Evolutionary conservation across 2,888 invertebrate species (phyloP).

Genomic region (Pantelozetes paolii): DNA sequence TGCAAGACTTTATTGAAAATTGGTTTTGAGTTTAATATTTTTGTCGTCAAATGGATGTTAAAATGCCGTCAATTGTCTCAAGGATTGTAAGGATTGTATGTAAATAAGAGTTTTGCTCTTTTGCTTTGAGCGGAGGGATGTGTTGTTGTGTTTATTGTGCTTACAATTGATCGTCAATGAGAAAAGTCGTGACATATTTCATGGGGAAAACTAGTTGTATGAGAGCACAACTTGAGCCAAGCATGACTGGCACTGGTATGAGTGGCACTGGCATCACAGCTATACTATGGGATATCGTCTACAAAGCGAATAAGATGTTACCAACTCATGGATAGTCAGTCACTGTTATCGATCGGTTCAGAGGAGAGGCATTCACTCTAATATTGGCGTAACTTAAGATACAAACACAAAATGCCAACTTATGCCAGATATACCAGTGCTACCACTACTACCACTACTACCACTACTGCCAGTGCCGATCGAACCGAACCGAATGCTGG

Average conservation of each 20-base stretch:
- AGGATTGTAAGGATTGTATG: neutral
- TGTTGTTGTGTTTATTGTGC: neutral
- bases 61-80: constrained; percentile 4
- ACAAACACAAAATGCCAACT: constrained; percentile 29
- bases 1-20: neutral
- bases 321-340: constrained; percentile 28
- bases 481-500: constrained; percentile 14
- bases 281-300: constrained; percentile 7
- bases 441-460: too few species aligned
- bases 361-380: constrained; percentile 17
- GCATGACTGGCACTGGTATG: neutral
- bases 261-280: neutral
- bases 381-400: constrained; percentile 40
- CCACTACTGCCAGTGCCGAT: constrained; percentile 32
- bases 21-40: neutral
- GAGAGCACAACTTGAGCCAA: constrained; percentile 21
- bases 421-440: neutral
- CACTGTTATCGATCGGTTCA: constrained; percentile 26
- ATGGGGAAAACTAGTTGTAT: constrained; percentile 9
- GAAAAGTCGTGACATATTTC: constrained; percentile 25
- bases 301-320: constrained; percentile 27
- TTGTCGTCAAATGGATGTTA: neutral
- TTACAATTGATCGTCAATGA: constrained; percentile 21
- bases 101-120: neutral
- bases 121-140: neutral